A percentile compares a stretch with the other conserved stretches of the same genome.
These are phyloP conservation scores for Lophius piscatorius DNA, from an alignment of 2,113 vertebrate species.

Conservation along the genomic window DNA sequence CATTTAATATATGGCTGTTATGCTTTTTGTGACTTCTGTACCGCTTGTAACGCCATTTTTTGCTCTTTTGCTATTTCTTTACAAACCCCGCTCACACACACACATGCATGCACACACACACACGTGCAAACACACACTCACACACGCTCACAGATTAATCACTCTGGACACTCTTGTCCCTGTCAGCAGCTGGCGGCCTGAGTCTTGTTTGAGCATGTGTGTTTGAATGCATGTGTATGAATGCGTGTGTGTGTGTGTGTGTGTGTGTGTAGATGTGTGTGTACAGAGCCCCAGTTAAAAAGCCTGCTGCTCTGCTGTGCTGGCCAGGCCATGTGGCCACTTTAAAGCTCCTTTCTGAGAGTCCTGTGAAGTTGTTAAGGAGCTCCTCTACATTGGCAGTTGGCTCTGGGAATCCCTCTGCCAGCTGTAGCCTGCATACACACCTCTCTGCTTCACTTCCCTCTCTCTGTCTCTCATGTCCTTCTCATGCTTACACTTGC, in stretches of 20 bases:
- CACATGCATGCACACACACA: slow-evolving; percentile 35
- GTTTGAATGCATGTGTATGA: slow-evolving; percentile 2
- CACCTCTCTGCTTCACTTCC: slow-evolving; percentile 52
- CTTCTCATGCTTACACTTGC: slow-evolving; percentile 57
- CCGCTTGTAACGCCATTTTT: slow-evolving; percentile 32
- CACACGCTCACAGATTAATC: slow-evolving; percentile 66
- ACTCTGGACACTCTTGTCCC: slow-evolving; percentile 77
- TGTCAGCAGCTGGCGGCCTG: slow-evolving; percentile 76
- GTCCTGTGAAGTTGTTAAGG: slow-evolving; percentile 86
- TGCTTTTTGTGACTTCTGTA: slow-evolving; percentile 20
- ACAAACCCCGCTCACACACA: slow-evolving; percentile 1
- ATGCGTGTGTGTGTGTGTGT: slow-evolving; percentile 41
- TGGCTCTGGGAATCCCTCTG: slow-evolving; percentile 82
- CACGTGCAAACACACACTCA: slow-evolving; percentile 45
- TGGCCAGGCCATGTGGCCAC: slow-evolving; percentile 83
- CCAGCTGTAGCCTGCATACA: slow-evolving; percentile 79
- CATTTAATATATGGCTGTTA: slow-evolving; percentile 14
- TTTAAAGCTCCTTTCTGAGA: slow-evolving; percentile 86
- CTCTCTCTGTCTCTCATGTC: slow-evolving; percentile 65
- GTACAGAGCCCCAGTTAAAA: slow-evolving; percentile 77
- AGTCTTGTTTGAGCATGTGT: slow-evolving; percentile 69
- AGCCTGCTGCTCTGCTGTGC: slow-evolving; percentile 78
- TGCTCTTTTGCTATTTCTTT: slow-evolving; percentile 56
- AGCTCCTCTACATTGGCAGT: slow-evolving; percentile 83
- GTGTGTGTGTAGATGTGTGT: slow-evolving; percentile 56